phyloP scores from a whole-genome alignment of 1,140 invertebrate genomes.

The Polypedilum pembai region DNA sequence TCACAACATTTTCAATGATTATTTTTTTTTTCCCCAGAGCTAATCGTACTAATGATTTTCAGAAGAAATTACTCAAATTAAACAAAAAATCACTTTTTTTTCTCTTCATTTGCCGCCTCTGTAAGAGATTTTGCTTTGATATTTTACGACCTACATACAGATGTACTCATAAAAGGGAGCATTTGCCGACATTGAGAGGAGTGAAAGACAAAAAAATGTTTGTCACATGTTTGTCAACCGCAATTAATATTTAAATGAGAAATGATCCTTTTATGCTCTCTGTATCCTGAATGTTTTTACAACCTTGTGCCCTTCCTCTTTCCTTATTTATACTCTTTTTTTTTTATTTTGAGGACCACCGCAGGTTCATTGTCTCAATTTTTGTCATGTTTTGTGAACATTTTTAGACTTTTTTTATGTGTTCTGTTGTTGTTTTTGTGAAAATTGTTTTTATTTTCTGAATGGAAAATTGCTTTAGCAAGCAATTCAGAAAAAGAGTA shows the following conservation, averaged over 20 bases:
- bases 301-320: conserved; percentile 25
- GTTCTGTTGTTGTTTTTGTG: background rate
- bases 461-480: background rate
- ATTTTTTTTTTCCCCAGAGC: background rate
- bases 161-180: no score
- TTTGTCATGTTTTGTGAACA: conserved; percentile 6
- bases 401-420: background rate
- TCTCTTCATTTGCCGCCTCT: background rate
- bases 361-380: conserved; percentile 20
- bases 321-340: background rate
- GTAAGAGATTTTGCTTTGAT: no score
- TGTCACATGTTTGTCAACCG: conserved; percentile 27
- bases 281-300: conserved; percentile 16
- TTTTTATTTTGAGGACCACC: background rate
- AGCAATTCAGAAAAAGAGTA: background rate
- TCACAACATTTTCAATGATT: conserved; percentile 9
- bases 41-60: conserved; percentile 7
- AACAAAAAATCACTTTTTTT: background rate
- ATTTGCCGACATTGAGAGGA: background rate
- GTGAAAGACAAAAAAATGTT: conserved; percentile 1
- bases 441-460: background rate
- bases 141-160: no score
- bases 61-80: background rate
- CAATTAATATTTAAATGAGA: conserved; percentile 29
- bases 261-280: conserved; percentile 3